phyloP scores from a whole-genome alignment of 2,113 vertebrate genomes.

The Anguilla rostrata region DNA sequence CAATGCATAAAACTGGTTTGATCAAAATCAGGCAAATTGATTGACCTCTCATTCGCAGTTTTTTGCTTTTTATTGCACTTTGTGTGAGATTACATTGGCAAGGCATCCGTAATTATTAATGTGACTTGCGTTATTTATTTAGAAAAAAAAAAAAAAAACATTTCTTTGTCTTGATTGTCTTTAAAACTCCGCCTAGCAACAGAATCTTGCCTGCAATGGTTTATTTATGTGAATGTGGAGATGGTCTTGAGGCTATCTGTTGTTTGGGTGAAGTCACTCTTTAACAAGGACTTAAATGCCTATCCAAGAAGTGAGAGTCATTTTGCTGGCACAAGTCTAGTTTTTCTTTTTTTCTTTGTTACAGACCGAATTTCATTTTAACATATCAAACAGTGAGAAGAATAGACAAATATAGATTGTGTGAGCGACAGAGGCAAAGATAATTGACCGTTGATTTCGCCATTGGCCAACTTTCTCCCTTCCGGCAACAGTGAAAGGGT shows the following conservation, averaged over 20 bases:
- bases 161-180: neutral
- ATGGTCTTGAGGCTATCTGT: neutral
- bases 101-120: too few species aligned
- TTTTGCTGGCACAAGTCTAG: neutral
- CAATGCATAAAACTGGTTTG: neutral
- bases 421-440: neutral
- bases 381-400: neutral
- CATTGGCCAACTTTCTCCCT: slow-evolving; percentile 54
- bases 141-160: too few species aligned
- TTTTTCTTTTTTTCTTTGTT: neutral
- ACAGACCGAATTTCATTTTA: neutral
- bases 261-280: neutral
- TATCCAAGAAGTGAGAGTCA: neutral
- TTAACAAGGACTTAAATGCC: neutral
- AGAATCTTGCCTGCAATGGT: neutral
- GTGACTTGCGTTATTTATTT: neutral
- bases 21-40: neutral
- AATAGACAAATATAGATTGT: neutral
- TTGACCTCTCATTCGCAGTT: neutral
- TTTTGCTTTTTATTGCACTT: neutral
- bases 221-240: neutral
- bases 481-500: slow-evolving; percentile 49
- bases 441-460: slow-evolving; percentile 20
- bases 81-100: too few species aligned
- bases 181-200: neutral